Base-by-base conservation (phyloP, 2,797 vertebrate species). In the Dendrocincla tyrannina region DNA sequence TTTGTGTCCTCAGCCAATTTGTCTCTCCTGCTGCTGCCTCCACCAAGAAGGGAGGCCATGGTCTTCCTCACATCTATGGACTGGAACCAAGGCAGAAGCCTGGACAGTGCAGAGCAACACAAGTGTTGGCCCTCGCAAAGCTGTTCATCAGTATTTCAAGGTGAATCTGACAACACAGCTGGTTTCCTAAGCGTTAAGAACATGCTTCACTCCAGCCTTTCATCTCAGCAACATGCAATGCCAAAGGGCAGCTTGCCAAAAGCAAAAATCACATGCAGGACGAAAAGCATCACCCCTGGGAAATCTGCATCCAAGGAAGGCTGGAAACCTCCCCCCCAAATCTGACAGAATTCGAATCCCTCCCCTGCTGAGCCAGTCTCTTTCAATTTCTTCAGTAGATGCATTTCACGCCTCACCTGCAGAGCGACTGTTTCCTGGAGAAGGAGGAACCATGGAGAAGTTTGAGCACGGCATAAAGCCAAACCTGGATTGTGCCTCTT, bases 241-340 rank as follows among this genome's bases (percentile, higher is more conserved):
- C 58, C 87, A 39, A 79, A 83, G 64, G 72, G 93, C 86, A 83
- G 75, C 53, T 92, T 62, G 87, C 91, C 91, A 93, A 83, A 93
- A 86, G 39, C 50, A 80, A 88, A 95, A 85, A 89, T 42, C 82
- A 79, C 74, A 73, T 23, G 55, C 89, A 62, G 59, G 79, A 73
- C 5, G 1, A 84, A 93, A 96, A 92, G 73, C 69, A 84, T 30
- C 63, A 75, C 91, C 85, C 69, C 59, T 86, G 87, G 85, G 95
- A 96, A 94, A 93, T 88, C 76, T 86, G 66, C 66, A 86, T 88
- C 72, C 62, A 49, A 94, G 37, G 62, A 88, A 95, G 35, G 60
- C 35, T 93, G 59, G 62, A 93, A 93, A 84, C 27, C 42, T 77
- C 14, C 6, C 62, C 41, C 42, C 32, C 23, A 28, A 58, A 88